Percentiles rank a stretch among this genome's conserved stretches.
Evolutionary conservation across 2,888 invertebrate genomes (phyloP).

Genomic region (Cheiracanthium punctorium): DNA sequence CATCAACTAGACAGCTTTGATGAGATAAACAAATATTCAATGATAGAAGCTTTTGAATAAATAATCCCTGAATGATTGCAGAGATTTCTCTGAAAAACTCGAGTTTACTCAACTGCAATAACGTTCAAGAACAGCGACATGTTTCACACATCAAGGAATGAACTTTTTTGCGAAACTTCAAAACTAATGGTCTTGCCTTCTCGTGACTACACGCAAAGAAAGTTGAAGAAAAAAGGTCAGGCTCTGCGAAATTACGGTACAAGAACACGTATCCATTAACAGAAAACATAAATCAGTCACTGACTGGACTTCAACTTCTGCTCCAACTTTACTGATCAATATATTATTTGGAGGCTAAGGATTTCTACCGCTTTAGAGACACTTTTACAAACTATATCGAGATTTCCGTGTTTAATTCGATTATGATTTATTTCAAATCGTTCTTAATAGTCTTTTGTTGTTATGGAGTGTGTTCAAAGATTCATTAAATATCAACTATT

Average conservation of each 20-base stretch:
- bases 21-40: too few relatives aligned
- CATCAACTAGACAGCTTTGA: too few relatives aligned
- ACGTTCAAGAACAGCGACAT: constrained; percentile 38
- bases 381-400: too few relatives aligned
- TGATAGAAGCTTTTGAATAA: too few relatives aligned
- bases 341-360: too few relatives aligned
- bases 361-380: too few relatives aligned
- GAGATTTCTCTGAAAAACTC: neutral
- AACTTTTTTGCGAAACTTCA: constrained; percentile 53
- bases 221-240: constrained; percentile 15
- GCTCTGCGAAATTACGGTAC: neutral
- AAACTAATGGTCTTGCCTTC: constrained; percentile 63
- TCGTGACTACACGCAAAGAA: constrained; percentile 47
- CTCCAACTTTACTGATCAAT: constrained; percentile 21
- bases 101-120: constrained; percentile 40
- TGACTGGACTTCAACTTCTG: constrained; percentile 45
- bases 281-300: constrained; percentile 66
- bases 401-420: too few relatives aligned
- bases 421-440: too few relatives aligned
- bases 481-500: too few relatives aligned
- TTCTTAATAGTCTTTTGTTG: too few relatives aligned
- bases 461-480: too few relatives aligned
- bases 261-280: constrained; percentile 39
- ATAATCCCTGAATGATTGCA: neutral
- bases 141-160: constrained; percentile 39